These are phyloP conservation scores for Melanchra persicariae DNA, from an alignment of 2,888 invertebrate species.

Conservation along the genomic window DNA sequence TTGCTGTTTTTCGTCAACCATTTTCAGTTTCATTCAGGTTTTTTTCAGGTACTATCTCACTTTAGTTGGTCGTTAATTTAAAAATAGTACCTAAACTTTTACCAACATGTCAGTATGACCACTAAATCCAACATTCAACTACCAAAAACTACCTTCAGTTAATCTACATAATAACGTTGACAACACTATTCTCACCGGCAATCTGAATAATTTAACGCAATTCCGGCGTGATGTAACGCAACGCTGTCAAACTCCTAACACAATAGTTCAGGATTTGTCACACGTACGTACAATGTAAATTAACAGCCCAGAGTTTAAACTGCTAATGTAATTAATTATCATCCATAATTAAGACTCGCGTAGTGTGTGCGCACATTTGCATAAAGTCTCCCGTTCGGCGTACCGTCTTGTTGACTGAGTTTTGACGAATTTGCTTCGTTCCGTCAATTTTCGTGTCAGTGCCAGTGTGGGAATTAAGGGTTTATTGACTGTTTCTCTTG, in stretches of 20 bases:
- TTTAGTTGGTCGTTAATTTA: background rate
- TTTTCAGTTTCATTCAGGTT: background rate
- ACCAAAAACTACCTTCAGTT: constrained; percentile 23
- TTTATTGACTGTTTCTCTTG: constrained; percentile 23
- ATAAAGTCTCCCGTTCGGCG: constrained; percentile 48
- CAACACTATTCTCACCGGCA: constrained; percentile 43
- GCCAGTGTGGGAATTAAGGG: constrained; percentile 19
- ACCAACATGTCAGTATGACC: background rate
- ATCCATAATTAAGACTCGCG: constrained; percentile 73
- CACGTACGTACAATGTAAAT: constrained; percentile 65
- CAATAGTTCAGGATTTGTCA: constrained; percentile 62
- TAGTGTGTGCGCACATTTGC: constrained; percentile 67
- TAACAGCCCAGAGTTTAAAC: constrained; percentile 67
- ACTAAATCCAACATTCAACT: constrained; percentile 8
- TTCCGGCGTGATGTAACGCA: constrained; percentile 41
- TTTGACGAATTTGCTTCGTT: constrained; percentile 52
- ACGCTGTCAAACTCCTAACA: constrained; percentile 53
- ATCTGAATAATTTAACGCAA: constrained; percentile 62
- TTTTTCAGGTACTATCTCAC: too few relatives aligned
- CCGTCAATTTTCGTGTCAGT: constrained; percentile 35
- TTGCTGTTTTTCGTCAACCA: background rate
- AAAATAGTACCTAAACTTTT: background rate
- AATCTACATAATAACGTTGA: constrained; percentile 38
- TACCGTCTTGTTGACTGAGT: constrained; percentile 49
- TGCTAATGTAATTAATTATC: constrained; percentile 76